Evolutionary conservation across 2,797 vertebrate genomes (phyloP).

Genomic region (Clamator glandarius): DNA sequence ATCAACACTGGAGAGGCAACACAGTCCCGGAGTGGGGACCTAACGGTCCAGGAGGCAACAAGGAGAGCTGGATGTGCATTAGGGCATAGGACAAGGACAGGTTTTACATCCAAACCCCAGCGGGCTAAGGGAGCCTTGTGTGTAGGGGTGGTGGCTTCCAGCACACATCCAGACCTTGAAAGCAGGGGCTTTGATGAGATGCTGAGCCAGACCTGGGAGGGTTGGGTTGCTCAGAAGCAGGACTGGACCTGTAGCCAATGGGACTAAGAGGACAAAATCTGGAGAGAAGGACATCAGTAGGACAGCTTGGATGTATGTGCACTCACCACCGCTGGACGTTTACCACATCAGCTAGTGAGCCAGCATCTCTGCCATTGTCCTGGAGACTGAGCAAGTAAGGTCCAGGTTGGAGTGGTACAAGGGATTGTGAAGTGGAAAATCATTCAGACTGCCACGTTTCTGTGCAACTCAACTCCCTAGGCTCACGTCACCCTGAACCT

Average conservation of each 20-base stretch:
- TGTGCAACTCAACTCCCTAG: neutral
- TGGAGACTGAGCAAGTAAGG: neutral
- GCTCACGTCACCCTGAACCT: neutral
- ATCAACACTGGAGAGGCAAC: neutral
- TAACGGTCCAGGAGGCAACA: accelerated
- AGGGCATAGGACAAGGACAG: neutral
- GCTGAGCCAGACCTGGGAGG: neutral
- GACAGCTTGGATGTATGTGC: neutral
- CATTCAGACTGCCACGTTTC: neutral
- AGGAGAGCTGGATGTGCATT: neutral
- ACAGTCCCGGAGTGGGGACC: neutral
- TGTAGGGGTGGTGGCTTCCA: neutral
- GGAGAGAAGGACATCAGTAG: neutral
- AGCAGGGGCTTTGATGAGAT: neutral
- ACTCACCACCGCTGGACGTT: neutral
- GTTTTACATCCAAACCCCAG: neutral
- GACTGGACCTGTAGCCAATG: neutral
- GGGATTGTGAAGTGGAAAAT: neutral
- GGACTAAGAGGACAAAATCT: neutral
- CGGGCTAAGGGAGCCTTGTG: neutral
- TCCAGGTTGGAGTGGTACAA: neutral
- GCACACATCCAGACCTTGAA: neutral
- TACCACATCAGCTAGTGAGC: neutral
- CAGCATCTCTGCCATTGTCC: accelerated
- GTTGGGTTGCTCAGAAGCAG: neutral